phyloP scores from a whole-genome alignment of 2,888 invertebrate genomes.

The Odontomyia ornata region DNA sequence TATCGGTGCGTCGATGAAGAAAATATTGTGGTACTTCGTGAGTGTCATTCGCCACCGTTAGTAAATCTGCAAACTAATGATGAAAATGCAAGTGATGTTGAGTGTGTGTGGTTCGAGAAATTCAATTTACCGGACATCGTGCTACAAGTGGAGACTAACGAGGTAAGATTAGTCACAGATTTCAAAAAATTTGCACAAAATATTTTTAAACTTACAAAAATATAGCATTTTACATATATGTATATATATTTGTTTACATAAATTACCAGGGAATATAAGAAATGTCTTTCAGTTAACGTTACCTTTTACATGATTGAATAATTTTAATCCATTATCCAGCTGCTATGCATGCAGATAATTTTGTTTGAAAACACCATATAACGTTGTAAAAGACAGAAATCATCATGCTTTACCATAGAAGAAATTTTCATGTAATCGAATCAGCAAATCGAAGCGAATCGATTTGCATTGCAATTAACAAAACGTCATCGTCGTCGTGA shows the following conservation, averaged over 20 bases:
- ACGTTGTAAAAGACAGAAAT: too few species aligned
- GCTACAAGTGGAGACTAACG: not conserved
- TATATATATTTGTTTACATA: too few species aligned
- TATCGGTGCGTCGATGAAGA: constrained; percentile 55
- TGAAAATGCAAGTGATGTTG: not conserved
- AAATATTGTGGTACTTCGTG: constrained; percentile 58
- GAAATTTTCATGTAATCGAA: not conserved
- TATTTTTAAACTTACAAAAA: too few species aligned
- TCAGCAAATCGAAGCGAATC: constrained; percentile 16
- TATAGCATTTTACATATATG: too few species aligned
- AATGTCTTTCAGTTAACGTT: too few species aligned
- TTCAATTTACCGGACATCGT: not conserved
- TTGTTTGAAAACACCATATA: too few species aligned
- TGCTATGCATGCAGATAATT: too few species aligned
- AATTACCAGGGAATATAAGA: too few species aligned
- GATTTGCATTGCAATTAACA: constrained; percentile 30
- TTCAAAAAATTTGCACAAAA: not conserved
- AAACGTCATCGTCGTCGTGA: constrained; percentile 1
- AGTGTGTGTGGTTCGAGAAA: constrained; percentile 48
- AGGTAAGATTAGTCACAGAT: constrained; percentile 7
- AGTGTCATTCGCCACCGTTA: constrained; percentile 50
- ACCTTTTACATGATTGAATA: too few species aligned
- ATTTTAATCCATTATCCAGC: too few species aligned
- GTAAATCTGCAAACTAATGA: constrained; percentile 55
- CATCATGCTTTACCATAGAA: too few species aligned